Conservation (phyloP, 2,797 vertebrate genomes). For the Mormyrops attenuatus region DNA sequence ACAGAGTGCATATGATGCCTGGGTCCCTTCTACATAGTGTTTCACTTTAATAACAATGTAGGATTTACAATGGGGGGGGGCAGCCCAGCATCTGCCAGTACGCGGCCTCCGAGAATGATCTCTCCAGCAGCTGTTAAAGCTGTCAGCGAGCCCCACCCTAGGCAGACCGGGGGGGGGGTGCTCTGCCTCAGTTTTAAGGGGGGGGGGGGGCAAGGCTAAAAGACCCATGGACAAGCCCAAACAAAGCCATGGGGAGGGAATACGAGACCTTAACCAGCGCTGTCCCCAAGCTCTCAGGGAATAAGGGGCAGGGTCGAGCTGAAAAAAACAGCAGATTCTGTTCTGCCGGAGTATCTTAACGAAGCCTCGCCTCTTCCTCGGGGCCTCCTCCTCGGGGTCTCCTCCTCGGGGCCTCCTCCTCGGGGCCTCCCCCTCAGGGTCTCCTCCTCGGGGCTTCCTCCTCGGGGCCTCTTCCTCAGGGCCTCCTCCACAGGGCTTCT, state of each 20-base stretch:
- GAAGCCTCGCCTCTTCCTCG: neutral
- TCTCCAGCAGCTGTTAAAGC: slow-evolving; percentile 23
- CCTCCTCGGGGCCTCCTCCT: no score
- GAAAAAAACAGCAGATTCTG: neutral
- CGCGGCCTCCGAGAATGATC: neutral
- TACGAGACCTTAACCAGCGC: neutral
- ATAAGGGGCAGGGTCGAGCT: neutral
- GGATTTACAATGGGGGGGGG: neutral
- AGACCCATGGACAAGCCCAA: slow-evolving; percentile 24
- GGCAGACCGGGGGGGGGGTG: slow-evolving; percentile 34
- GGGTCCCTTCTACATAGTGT: neutral
- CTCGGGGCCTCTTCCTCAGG: no score
- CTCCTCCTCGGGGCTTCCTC: no score
- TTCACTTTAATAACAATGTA: neutral
- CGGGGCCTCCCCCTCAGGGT: no score
- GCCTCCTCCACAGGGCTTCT: no score
- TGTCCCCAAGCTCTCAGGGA: neutral
- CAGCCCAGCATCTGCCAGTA: neutral
- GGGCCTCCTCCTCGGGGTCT: no score
- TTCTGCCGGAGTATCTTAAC: neutral
- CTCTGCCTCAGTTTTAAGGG: slow-evolving; percentile 56
- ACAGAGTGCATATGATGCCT: neutral
- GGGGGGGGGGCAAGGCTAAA: slow-evolving; percentile 13
- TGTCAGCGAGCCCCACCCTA: slow-evolving; percentile 39
- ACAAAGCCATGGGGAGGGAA: neutral